phyloP scores from a whole-genome alignment of 2,888 invertebrate genomes.

The Prosapia bicincta region DNA sequence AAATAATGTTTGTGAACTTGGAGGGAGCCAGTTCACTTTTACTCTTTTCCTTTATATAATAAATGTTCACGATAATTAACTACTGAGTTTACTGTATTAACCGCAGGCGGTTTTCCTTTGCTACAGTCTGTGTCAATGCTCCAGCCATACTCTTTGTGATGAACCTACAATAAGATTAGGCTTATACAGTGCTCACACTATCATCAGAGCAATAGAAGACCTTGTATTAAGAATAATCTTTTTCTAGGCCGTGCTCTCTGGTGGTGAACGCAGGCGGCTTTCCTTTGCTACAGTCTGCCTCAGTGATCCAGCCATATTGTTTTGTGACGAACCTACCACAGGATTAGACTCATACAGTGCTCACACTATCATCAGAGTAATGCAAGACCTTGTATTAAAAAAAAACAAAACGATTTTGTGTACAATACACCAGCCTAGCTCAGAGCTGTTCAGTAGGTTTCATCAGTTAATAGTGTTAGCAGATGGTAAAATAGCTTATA shows the following conservation, averaged over 20 bases:
- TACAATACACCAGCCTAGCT: slow-evolving; percentile 93
- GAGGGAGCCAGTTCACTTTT: too few relatives aligned
- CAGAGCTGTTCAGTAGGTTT: slow-evolving; percentile 80
- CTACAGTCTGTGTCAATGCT: slow-evolving; percentile 86
- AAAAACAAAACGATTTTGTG: slow-evolving; percentile 82
- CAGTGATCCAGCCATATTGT: slow-evolving; percentile 86
- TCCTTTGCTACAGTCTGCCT: slow-evolving; percentile 90
- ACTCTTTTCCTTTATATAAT: too few relatives aligned
- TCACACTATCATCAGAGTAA: slow-evolving; percentile 70
- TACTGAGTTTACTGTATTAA: too few relatives aligned
- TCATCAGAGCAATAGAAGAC: slow-evolving; percentile 64
- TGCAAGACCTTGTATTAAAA: slow-evolving; percentile 47
- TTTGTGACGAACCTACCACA: slow-evolving; percentile 96
- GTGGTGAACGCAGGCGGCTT: slow-evolving; percentile 89
- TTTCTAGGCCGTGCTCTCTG: slow-evolving; percentile 63
- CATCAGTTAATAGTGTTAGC: slow-evolving; percentile 76
- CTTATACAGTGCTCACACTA: slow-evolving; percentile 85
- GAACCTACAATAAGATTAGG: slow-evolving; percentile 91
- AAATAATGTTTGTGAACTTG: too few relatives aligned
- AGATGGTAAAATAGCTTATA: slow-evolving; percentile 82
- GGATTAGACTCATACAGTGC: slow-evolving; percentile 87
- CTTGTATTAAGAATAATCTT: slow-evolving; percentile 47
- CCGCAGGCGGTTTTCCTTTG: slow-evolving; percentile 87
- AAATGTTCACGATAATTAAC: too few relatives aligned
- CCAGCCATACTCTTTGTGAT: slow-evolving; percentile 89